These are phyloP conservation scores for Gymnoscelis rufifasciata DNA, from an alignment of 2,888 invertebrate genomes.

Conservation along the genomic window DNA sequence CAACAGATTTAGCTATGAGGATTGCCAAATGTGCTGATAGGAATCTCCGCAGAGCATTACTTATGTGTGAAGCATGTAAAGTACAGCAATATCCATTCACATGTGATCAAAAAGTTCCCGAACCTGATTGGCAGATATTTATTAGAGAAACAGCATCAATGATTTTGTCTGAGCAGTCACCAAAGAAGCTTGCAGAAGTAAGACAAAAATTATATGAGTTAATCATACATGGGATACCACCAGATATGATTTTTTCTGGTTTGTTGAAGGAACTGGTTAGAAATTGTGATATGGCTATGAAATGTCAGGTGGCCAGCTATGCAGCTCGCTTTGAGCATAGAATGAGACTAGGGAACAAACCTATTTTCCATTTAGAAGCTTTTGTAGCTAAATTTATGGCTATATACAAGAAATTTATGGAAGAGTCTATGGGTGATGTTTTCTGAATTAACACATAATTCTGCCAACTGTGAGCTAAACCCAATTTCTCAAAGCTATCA, in stretches of 20 bases:
- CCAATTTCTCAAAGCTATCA: constrained; percentile 6
- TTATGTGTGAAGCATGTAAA: constrained; percentile 96
- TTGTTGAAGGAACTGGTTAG: constrained; percentile 89
- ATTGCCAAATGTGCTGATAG: constrained; percentile 90
- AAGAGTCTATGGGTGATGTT: constrained; percentile 82
- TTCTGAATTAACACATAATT: constrained; percentile 45
- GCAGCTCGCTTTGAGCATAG: constrained; percentile 96
- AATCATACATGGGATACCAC: constrained; percentile 94
- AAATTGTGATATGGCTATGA: constrained; percentile 94
- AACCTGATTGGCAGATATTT: constrained; percentile 96
- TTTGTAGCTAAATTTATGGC: constrained; percentile 98
- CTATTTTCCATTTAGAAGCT: constrained; percentile 97
- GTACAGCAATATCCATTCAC: constrained; percentile 94
- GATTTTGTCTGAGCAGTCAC: constrained; percentile 92
- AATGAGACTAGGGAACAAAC: constrained; percentile 94
- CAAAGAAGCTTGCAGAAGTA: constrained; percentile 89
- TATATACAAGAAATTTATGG: constrained; percentile 92
- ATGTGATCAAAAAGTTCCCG: constrained; percentile 86
- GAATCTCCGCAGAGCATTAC: constrained; percentile 93
- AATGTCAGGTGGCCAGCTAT: constrained; percentile 88
- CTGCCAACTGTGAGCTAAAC: not conserved
- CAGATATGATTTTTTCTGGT: constrained; percentile 93
- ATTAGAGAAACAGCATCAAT: constrained; percentile 91
- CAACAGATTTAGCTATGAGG: constrained; percentile 85
- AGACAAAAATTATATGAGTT: constrained; percentile 95